Evolutionary conservation across 2,113 vertebrate genomes (phyloP), one percentile per base, ranked within the genome.

Genomic region (Kryptolebias marmoratus): DNA sequence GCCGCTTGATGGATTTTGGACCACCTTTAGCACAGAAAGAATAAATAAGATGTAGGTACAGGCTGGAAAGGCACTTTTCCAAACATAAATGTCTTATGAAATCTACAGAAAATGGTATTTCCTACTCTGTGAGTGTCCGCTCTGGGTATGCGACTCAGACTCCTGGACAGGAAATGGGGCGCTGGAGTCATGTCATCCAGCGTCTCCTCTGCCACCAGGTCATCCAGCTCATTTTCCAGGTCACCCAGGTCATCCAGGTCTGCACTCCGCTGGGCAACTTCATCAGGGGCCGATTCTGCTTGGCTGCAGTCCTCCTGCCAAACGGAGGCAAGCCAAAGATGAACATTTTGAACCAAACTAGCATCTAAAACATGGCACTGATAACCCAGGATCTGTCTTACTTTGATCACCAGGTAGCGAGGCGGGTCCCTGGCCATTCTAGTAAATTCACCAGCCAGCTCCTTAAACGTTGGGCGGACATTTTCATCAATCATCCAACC

Each of bases 401-500:
- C 97, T 90, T 95, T 96, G 82, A 98, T 95, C 61, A 98, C 97
- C 59, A 98, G 92, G 77, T 97, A 98, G 45, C 97, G 94, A 9
- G 94, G 95, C 1, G 97, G 96, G 86, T 98, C 97, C 31, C 96
- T 94, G 53, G 97, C 97, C 97, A 98, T 98, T 65, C 95, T 94
- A 12, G 96, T 97, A 73, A 98, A 98, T 85, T 98, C 97, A 81
- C 92, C 97, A 3, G 95, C 96, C 75, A 98, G 89, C 83, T 98
- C 97, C 87, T 97, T 97, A 86, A 98, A 98, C 28, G 95, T 97
- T 11, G 97, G 97, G 15, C 97, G 95, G 71, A 97, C 95, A 78
- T 98, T 97, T 79, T 97, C 96, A 49, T 98, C 97, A 70, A 98
- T 97, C 97, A 98, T 98, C 97, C 97, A 98, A 68, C 96, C 97